Conservation (phyloP, 2,113 vertebrate genomes). For the Carassius carassius region DNA sequence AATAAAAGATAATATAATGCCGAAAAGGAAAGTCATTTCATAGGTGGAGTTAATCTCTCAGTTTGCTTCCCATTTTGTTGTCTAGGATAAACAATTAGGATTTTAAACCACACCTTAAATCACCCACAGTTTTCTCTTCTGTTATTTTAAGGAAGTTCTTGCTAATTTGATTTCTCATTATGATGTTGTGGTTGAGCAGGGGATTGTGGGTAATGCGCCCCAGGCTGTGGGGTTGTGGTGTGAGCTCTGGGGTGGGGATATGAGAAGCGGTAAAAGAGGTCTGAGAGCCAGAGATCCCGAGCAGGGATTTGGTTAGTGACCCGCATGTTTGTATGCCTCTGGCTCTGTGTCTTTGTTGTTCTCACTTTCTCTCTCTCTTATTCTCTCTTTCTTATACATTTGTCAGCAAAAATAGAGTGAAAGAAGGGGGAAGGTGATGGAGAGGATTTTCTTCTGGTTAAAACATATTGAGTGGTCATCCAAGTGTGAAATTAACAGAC, state of each 20-base stretch:
- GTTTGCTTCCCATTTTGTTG: background rate
- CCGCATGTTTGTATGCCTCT: conserved; percentile 20
- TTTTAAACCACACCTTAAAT: background rate
- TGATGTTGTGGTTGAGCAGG: background rate
- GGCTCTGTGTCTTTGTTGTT: conserved; percentile 31
- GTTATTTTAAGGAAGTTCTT: background rate
- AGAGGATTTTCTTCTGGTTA: conserved; percentile 44
- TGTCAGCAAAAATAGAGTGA: conserved; percentile 40
- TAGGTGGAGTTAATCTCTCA: background rate
- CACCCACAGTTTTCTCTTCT: background rate
- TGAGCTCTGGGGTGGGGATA: conserved; percentile 6
- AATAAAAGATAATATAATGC: background rate
- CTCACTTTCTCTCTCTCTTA: background rate
- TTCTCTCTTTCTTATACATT: conserved; percentile 6
- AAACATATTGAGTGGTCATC: conserved; percentile 55
- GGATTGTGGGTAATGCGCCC: conserved; percentile 26
- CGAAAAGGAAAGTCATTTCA: background rate
- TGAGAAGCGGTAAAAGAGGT: conserved; percentile 3
- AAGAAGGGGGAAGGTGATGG: conserved; percentile 23
- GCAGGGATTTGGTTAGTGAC: conserved; percentile 37
- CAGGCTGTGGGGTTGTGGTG: conserved; percentile 16
- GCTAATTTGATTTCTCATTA: background rate
- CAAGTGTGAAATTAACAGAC: conserved; percentile 63
- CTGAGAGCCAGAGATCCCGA: conserved; percentile 1
- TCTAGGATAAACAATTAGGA: background rate